phyloP scores from a whole-genome alignment of 2,888 invertebrate genomes.

The Smittia aterrima region DNA sequence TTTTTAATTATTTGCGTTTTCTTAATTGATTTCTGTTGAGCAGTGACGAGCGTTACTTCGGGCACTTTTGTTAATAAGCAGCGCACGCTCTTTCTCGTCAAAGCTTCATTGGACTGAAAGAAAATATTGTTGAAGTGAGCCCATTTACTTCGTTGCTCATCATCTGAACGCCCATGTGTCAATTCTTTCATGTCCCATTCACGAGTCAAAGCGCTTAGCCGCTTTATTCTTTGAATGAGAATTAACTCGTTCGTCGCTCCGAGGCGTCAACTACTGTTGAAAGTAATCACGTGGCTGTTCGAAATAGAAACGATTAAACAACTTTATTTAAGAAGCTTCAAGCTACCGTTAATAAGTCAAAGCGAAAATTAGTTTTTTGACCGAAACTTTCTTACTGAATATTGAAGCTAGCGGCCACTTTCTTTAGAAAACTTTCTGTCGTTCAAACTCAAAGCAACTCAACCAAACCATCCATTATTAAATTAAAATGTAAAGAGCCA shows the following conservation, averaged over 20 bases:
- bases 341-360: too few relatives aligned
- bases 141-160: conserved; percentile 17
- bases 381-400: too few relatives aligned
- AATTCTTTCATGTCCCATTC: background rate
- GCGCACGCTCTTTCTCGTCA: background rate
- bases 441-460: background rate
- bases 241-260: too few relatives aligned
- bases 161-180: conserved; percentile 20
- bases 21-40: conserved; percentile 37
- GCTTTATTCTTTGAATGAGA: background rate
- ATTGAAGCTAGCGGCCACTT: too few relatives aligned
- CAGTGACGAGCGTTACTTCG: background rate
- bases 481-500: background rate
- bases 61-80: background rate
- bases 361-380: too few relatives aligned
- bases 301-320: too few relatives aligned
- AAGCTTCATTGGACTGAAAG: background rate
- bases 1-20: conserved; percentile 42
- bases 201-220: background rate
- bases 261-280: too few relatives aligned
- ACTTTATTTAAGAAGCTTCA: too few relatives aligned
- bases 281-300: too few relatives aligned
- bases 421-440: too few relatives aligned
- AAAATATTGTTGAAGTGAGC: conserved; percentile 1
- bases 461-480: background rate